Evolutionary conservation across 2,888 invertebrate genomes (phyloP).

Genomic region (Ennomos fuscantarius): DNA sequence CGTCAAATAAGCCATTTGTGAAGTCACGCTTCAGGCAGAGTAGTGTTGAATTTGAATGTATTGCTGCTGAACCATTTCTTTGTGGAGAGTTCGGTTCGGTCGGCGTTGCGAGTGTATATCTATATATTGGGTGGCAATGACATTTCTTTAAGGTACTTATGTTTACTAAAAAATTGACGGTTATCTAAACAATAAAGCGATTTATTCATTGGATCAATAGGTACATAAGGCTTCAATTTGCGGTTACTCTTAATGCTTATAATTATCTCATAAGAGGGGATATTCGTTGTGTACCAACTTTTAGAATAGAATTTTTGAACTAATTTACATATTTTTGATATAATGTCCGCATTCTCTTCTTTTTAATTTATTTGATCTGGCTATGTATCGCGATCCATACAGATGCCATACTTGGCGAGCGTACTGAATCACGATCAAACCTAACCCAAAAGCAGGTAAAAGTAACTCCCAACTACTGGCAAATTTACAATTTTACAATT

Average conservation of each 20-base stretch:
- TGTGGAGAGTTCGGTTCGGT: too few relatives aligned
- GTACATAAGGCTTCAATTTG: neutral
- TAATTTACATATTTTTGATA: too few relatives aligned
- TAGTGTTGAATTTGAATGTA: too few relatives aligned
- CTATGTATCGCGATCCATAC: neutral
- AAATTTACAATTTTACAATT: conserved; percentile 41
- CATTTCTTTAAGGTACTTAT: neutral
- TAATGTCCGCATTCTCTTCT: too few relatives aligned
- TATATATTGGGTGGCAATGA: neutral
- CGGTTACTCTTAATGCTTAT: neutral
- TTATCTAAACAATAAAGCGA: conserved; percentile 8
- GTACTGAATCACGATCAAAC: neutral
- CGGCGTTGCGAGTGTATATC: neutral
- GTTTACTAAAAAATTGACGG: neutral
- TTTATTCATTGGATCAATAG: conserved; percentile 2
- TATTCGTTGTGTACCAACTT: conserved; percentile 5
- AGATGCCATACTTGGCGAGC: conserved; percentile 1
- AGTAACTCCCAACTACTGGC: conserved; percentile 32
- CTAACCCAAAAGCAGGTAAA: conserved; percentile 10
- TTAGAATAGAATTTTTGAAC: neutral
- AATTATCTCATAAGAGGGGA: neutral
- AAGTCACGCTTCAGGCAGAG: neutral
- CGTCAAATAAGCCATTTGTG: neutral
- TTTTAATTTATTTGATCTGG: neutral
- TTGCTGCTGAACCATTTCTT: too few relatives aligned